Base-by-base conservation (phyloP, 1,140 invertebrate species). In the Drosophila kikkawai region DNA sequence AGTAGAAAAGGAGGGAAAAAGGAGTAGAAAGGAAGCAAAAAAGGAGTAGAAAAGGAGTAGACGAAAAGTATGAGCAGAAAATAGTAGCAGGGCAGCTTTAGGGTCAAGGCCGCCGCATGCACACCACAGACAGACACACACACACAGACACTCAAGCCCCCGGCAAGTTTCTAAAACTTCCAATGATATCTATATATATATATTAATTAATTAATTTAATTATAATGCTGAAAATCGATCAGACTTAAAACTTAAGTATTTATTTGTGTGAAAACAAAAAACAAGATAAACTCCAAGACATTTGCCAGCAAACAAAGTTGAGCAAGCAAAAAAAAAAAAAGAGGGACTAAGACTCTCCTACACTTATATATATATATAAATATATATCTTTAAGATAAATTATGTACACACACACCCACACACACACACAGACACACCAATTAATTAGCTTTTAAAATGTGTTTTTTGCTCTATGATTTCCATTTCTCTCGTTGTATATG, bases 151-250 rank as follows among this genome's bases (percentile, higher is more conserved):
- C 32, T 48, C 48, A 61, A 29, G 48, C 37, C 51, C 53, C 63
- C 63, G 64, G 55, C 61, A 75, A 82, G 83, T 87, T 87, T 87
- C 55, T 69, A 88, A 88, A 88, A 88, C 80, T 80, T 87, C 51
- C 45, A n/a, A 39, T 65, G 45, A 61, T 58, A 63, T 79, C 39
- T 51, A 59, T 41, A 55, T 55, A 53, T 29, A 53, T n/a, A n/a
- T n/a, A n/a, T n/a, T n/a, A n/a, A n/a, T 53, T 53, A 36, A 44
- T 48, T 47, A 11, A n/a, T 44, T 44, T 9, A 17, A 44, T 5
- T 51, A 48, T 55, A 78, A 29, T 29, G 26, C 26, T 55, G 32
- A 41, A 70, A 71, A 59, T 15, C 63, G 58, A 50, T 55, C 45
- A 66, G 67, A 68, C 44, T 75, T 11, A 71, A 39, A 57, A 58